Evolutionary conservation across 2,888 invertebrate genomes (phyloP).

Genomic region (Panopea generosa): DNA sequence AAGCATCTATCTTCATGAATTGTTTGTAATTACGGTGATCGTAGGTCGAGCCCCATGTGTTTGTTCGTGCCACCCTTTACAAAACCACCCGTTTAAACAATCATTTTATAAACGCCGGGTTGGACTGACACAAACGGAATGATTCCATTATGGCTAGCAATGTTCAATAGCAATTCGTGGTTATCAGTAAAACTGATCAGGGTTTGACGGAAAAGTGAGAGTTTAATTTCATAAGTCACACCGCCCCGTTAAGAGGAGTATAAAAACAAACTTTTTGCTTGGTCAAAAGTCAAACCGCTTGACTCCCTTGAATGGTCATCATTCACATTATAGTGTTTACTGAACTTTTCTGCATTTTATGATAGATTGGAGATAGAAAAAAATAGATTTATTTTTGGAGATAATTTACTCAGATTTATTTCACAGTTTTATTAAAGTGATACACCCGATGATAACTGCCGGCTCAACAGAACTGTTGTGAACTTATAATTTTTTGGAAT

Average conservation of each 20-base stretch:
- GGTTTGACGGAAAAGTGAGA: constrained; percentile 51
- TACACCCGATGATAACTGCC: too few relatives aligned
- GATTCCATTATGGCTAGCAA: constrained; percentile 38
- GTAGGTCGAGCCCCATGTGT: constrained; percentile 59
- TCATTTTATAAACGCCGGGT: constrained; percentile 57
- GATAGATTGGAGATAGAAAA: not conserved
- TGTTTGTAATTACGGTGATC: constrained; percentile 58
- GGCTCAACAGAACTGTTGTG: too few relatives aligned
- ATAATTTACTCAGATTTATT: not conserved
- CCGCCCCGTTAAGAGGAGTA: constrained; percentile 52
- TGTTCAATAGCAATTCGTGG: constrained; percentile 42
- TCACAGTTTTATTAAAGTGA: not conserved
- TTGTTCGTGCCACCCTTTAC: constrained; percentile 55
- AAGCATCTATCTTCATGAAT: constrained; percentile 59
- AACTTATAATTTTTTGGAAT: too few relatives aligned
- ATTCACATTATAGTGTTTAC: not conserved
- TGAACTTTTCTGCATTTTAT: not conserved
- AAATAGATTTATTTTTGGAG: not conserved
- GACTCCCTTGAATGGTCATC: constrained; percentile 19
- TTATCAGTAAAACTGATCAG: constrained; percentile 32
- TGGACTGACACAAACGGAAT: constrained; percentile 58
- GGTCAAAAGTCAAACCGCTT: constrained; percentile 54
- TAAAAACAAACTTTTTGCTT: constrained; percentile 45
- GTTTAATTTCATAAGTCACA: constrained; percentile 70
- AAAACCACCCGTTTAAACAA: constrained; percentile 59